Conservation (phyloP, 2,113 vertebrate species). For the Neomonachus schauinslandi region DNA sequence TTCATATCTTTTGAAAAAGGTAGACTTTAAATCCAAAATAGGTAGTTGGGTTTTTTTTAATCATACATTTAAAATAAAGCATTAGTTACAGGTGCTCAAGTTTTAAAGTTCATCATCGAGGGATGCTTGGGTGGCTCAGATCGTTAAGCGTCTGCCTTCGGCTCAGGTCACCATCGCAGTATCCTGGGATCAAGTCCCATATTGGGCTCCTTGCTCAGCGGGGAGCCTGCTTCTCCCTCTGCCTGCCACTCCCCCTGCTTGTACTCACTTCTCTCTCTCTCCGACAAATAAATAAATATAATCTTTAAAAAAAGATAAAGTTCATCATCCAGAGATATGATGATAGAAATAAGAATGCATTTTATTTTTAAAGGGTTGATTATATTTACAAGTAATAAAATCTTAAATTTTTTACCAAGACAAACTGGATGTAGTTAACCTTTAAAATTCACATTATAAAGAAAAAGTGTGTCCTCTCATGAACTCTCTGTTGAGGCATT, state of each 20-base stretch:
- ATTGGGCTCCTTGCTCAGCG: no score
- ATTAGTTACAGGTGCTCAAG: not conserved
- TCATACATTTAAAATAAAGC: slow-evolving; percentile 17
- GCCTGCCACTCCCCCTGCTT: no score
- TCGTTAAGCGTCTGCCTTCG: no score
- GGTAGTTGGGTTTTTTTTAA: not conserved
- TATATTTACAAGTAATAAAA: not conserved
- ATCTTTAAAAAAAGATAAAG: not conserved
- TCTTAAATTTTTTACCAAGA: not conserved
- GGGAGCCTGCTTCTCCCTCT: no score
- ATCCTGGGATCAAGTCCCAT: no score
- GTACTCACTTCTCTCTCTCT: no score
- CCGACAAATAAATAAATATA: no score
- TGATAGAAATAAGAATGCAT: not conserved
- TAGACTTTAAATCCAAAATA: not conserved
- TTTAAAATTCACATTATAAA: slow-evolving; percentile 45
- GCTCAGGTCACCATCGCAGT: no score
- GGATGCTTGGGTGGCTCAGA: not conserved
- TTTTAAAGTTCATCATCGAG: slow-evolving; percentile 18
- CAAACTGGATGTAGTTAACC: not conserved
- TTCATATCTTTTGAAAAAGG: not conserved
- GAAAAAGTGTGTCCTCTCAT: not conserved
- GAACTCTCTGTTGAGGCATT: not conserved
- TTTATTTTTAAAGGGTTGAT: slow-evolving; percentile 10
- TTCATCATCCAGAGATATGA: not conserved